phyloP scores from a whole-genome alignment of 2,888 invertebrate species.

The Macrosiphum euphorbiae region DNA sequence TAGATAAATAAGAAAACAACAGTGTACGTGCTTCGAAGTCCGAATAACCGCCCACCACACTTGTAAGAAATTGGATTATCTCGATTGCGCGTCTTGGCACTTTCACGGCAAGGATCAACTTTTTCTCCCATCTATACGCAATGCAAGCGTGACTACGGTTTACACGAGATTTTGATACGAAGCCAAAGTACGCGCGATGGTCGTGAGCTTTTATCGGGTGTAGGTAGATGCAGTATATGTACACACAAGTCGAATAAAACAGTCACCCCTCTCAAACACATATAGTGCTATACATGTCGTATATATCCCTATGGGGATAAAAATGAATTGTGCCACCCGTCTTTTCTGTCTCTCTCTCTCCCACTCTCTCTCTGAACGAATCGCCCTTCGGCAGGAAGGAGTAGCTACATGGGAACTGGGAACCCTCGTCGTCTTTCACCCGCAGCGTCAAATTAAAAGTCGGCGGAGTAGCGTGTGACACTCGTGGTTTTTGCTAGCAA shows the following conservation, averaged over 20 bases:
- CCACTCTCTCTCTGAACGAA: slow-evolving; percentile 30
- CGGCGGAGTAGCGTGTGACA: slow-evolving; percentile 24
- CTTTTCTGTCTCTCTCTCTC: slow-evolving; percentile 29
- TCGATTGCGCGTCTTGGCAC: slow-evolving; percentile 46
- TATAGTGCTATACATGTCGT: slow-evolving; percentile 4
- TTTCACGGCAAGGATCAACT: slow-evolving; percentile 53
- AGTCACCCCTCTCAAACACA: slow-evolving; percentile 56
- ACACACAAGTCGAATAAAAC: slow-evolving; percentile 53
- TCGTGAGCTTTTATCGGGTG: slow-evolving; percentile 53
- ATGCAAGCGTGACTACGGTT: neutral
- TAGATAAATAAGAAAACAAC: slow-evolving; percentile 2
- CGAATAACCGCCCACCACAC: slow-evolving; percentile 10
- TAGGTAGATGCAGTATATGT: neutral
- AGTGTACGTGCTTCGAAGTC: slow-evolving; percentile 45
- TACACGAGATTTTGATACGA: slow-evolving; percentile 43
- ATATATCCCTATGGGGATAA: slow-evolving; percentile 54
- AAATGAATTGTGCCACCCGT: slow-evolving; percentile 61
- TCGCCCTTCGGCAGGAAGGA: slow-evolving; percentile 27
- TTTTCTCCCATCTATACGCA: slow-evolving; percentile 4
- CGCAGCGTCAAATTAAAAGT: slow-evolving; percentile 56
- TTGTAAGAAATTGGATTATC: slow-evolving; percentile 51
- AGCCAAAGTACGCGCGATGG: slow-evolving; percentile 53
- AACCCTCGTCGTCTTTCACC: slow-evolving; percentile 36
- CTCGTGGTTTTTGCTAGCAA: slow-evolving; percentile 32
- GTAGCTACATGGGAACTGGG: neutral